phyloP scores from a whole-genome alignment of 2,888 invertebrate species.

The Mesochorus sp. region DNA sequence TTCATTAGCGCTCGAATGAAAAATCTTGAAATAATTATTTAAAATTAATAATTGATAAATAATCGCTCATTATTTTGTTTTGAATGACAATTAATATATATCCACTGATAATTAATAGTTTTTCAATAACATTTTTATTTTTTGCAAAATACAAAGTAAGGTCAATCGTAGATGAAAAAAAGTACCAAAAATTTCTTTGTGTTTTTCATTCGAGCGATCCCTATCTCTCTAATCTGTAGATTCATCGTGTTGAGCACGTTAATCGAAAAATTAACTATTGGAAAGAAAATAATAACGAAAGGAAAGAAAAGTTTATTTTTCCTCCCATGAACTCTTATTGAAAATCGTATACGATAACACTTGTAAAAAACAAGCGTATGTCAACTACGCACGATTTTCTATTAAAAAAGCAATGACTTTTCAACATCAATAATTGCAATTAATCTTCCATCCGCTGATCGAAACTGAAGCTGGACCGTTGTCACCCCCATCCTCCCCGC shows the following conservation, averaged over 20 bases:
- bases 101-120: too few relatives aligned
- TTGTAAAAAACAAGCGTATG: background rate
- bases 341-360: too few relatives aligned
- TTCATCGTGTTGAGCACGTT: background rate
- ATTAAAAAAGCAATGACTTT: background rate
- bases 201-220: background rate
- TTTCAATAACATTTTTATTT: too few relatives aligned
- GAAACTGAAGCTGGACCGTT: background rate
- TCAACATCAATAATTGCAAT: background rate
- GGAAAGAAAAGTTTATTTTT: too few relatives aligned
- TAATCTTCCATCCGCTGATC: background rate
- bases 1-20: background rate
- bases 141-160: too few relatives aligned
- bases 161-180: too few relatives aligned
- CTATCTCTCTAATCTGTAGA: background rate
- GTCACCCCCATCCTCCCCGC: background rate
- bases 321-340: too few relatives aligned
- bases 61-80: too few relatives aligned
- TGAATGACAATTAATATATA: too few relatives aligned
- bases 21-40: background rate
- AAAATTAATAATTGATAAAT: too few relatives aligned
- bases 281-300: too few relatives aligned
- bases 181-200: background rate
- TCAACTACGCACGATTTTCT: background rate
- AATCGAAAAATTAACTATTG: slow-evolving; percentile 22